Evolutionary conservation across 2,888 invertebrate genomes (phyloP).

Genomic region (Xestia sexstrigata): DNA sequence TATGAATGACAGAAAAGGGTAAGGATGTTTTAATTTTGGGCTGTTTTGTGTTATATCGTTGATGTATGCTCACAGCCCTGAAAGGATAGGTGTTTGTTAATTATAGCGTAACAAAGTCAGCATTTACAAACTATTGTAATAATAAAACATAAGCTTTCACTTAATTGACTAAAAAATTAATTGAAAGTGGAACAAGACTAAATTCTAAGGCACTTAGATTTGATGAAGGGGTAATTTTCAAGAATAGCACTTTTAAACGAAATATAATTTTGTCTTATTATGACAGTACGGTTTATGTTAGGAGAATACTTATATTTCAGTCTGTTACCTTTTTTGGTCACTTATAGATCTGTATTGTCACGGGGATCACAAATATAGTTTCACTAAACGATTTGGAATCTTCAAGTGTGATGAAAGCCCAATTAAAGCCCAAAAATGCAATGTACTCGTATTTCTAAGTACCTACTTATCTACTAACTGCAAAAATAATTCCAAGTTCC

Average conservation of each 20-base stretch:
- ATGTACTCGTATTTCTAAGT: background rate
- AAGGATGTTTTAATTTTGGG: constrained; percentile 31
- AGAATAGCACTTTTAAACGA: background rate
- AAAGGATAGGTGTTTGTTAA: background rate
- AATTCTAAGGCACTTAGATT: background rate
- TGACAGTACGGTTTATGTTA: background rate
- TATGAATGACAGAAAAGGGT: constrained; percentile 22
- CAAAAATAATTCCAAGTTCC: constrained; percentile 22
- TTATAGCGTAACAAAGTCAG: background rate
- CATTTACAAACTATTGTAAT: background rate
- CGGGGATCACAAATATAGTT: background rate
- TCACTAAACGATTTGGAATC: background rate
- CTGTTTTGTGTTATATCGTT: background rate
- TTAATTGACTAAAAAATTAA: background rate
- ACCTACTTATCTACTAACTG: background rate
- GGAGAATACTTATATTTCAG: background rate
- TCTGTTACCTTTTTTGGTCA: too few species aligned
- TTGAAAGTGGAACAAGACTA: background rate
- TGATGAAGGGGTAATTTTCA: background rate
- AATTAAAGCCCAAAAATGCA: background rate
- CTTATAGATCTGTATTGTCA: background rate
- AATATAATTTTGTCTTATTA: background rate
- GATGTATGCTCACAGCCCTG: background rate
- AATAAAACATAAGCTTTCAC: background rate
- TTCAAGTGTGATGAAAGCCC: background rate